Percentiles rank a stretch among this genome's conserved stretches.
Evolutionary conservation across 2,888 invertebrate genomes (phyloP).

Genomic region (Pomacea canaliculata): DNA sequence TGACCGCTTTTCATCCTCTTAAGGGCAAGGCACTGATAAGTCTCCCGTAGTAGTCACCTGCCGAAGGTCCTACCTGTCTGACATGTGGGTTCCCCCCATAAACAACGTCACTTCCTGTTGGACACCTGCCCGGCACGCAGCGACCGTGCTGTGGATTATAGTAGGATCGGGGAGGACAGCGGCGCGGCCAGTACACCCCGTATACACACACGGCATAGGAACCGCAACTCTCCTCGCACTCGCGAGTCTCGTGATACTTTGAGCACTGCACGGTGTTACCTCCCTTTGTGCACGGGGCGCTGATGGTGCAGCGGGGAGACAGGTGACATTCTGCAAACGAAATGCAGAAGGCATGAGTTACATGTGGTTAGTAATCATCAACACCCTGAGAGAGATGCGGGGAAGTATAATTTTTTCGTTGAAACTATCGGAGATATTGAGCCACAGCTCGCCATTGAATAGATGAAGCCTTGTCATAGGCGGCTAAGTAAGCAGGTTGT

Average conservation of each 20-base stretch:
- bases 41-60: slow-evolving; percentile 10
- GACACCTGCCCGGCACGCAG: slow-evolving; percentile 16
- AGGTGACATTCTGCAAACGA: slow-evolving; percentile 20
- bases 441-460: too few species aligned
- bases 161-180: slow-evolving; percentile 26
- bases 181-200: slow-evolving; percentile 32
- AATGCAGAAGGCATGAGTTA: not conserved
- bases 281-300: not conserved
- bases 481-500: too few species aligned
- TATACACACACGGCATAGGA: slow-evolving; percentile 35
- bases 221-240: slow-evolving; percentile 30
- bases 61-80: not conserved
- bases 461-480: too few species aligned
- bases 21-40: slow-evolving; percentile 11
- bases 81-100: not conserved
- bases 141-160: slow-evolving; percentile 17
- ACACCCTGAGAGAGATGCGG: too few species aligned
- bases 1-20: too few species aligned
- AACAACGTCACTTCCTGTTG: not conserved
- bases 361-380: too few species aligned
- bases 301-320: slow-evolving; percentile 22
- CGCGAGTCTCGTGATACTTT: slow-evolving; percentile 24
- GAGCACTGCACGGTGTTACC: slow-evolving; percentile 19
- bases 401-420: too few species aligned
- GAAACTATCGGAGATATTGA: too few species aligned